phyloP scores from a whole-genome alignment of 2,113 vertebrate species.

The Forbesichthys papilliferus region DNA sequence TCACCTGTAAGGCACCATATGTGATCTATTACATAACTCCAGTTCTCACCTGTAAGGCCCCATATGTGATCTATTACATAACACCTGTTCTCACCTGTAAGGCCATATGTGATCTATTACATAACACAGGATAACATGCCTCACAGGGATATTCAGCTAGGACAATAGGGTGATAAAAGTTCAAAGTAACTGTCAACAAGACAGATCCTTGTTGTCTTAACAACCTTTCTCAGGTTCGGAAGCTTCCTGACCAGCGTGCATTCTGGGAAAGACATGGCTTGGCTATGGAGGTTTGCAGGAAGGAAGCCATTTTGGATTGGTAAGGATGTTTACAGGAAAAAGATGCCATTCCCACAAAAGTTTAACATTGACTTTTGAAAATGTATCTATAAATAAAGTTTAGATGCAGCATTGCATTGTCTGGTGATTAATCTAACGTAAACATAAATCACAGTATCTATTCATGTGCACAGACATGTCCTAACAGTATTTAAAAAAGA shows the following conservation, averaged over 20 bases:
- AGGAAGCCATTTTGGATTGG: conserved; percentile 76
- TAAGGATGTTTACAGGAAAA: conserved; percentile 41
- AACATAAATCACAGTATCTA: too few relatives aligned
- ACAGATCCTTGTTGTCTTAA: conserved; percentile 19
- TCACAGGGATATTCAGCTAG: too few relatives aligned
- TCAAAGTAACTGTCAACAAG: conserved; percentile 11
- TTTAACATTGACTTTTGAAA: not conserved
- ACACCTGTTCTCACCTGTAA: conserved; percentile 54
- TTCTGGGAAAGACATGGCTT: conserved; percentile 69
- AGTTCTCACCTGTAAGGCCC: conserved; percentile 55
- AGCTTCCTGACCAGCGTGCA: conserved; percentile 72
- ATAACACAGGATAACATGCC: too few relatives aligned
- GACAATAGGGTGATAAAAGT: not conserved
- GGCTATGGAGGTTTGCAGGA: conserved; percentile 75
- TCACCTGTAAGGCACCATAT: conserved; percentile 49
- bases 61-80: not conserved
- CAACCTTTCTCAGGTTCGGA: conserved; percentile 65
- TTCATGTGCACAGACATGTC: too few relatives aligned
- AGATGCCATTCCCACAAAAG: too few relatives aligned
- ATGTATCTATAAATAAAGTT: too few relatives aligned
- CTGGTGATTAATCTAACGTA: too few relatives aligned
- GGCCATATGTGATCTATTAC: not conserved
- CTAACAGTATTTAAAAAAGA: too few relatives aligned
- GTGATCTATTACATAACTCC: too few relatives aligned
- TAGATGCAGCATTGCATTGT: too few relatives aligned